phyloP scores from a whole-genome alignment of 2,888 invertebrate species.

The Leucoptera coffeella region DNA sequence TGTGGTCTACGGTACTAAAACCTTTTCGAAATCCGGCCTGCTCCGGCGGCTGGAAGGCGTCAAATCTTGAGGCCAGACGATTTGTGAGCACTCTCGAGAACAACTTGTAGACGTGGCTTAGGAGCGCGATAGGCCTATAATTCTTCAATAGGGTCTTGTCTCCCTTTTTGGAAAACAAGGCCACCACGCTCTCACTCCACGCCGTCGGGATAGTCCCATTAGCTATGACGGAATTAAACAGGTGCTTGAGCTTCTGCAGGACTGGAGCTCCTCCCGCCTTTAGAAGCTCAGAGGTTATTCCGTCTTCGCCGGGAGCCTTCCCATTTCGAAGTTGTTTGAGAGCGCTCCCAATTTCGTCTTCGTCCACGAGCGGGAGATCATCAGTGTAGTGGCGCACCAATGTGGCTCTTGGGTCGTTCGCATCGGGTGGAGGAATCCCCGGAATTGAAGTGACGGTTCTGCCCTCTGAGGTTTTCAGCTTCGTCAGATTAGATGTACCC shows the following conservation, averaged over 20 bases:
- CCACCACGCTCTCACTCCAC: slow-evolving; percentile 14
- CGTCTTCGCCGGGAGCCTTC: slow-evolving; percentile 3
- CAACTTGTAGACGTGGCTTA: slow-evolving; percentile 6
- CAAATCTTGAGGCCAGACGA: slow-evolving; percentile 5
- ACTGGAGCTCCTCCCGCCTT: slow-evolving; percentile 7
- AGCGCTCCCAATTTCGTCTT: slow-evolving; percentile 2
- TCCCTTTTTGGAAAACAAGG: slow-evolving; percentile 17
- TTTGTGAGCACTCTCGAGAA: slow-evolving; percentile 7
- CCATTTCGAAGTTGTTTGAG: slow-evolving; percentile 1
- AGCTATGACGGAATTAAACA: slow-evolving; percentile 6
- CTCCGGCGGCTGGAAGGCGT: slow-evolving; percentile 7
- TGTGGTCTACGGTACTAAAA: slow-evolving; percentile 6
- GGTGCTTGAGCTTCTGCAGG: slow-evolving; percentile 5
- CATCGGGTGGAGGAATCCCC: neutral
- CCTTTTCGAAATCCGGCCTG: slow-evolving; percentile 7
- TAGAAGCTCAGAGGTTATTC: slow-evolving; percentile 3
- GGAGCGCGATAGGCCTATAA: slow-evolving; percentile 2
- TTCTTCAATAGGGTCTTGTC: neutral
- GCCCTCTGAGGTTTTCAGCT: neutral
- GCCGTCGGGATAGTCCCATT: slow-evolving; percentile 4
- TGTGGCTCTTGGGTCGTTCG: slow-evolving; percentile 1
- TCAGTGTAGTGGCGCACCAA: slow-evolving; percentile 1
- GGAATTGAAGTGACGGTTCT: neutral
- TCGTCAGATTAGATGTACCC: no score
- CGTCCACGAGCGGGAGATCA: slow-evolving; percentile 2